Conservation (phyloP, 2,797 vertebrate genomes). For the Enteromius paludinosus region DNA sequence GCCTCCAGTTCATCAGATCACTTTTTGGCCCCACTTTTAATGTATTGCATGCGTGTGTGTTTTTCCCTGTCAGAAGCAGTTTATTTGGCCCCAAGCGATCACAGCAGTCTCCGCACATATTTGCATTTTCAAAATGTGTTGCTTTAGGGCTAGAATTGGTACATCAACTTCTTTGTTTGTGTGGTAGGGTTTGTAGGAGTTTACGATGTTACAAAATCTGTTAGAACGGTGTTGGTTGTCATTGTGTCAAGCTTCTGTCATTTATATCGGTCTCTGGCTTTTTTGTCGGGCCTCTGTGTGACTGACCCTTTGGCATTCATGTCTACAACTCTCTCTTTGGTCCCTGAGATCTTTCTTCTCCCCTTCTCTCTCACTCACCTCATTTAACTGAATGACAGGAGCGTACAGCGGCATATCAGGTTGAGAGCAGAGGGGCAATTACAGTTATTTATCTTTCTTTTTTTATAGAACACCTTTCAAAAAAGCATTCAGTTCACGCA, state of each 20-base stretch:
- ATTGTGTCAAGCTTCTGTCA: slow-evolving; percentile 9
- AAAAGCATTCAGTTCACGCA: slow-evolving; percentile 61
- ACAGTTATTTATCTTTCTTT: slow-evolving; percentile 68
- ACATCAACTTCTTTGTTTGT: slow-evolving; percentile 55
- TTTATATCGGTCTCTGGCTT: neutral
- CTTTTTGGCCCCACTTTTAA: slow-evolving; percentile 51
- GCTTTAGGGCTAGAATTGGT: slow-evolving; percentile 78
- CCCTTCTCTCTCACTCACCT: slow-evolving; percentile 68
- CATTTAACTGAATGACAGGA: slow-evolving; percentile 79
- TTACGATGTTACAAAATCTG: slow-evolving; percentile 27
- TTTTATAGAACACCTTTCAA: slow-evolving; percentile 50
- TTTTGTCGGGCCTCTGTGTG: neutral
- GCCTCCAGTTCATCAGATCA: slow-evolving; percentile 78
- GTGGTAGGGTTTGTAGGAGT: slow-evolving; percentile 26
- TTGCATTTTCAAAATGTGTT: slow-evolving; percentile 75
- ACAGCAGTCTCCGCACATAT: slow-evolving; percentile 67
- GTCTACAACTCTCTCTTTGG: neutral
- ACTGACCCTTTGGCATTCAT: slow-evolving; percentile 11
- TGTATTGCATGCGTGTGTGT: slow-evolving; percentile 46
- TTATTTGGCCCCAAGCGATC: slow-evolving; percentile 72
- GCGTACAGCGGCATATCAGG: slow-evolving; percentile 68
- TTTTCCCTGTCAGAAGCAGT: slow-evolving; percentile 63
- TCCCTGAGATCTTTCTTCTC: slow-evolving; percentile 21
- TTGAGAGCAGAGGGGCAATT: slow-evolving; percentile 67
- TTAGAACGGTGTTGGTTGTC: slow-evolving; percentile 19